Conservation (phyloP, 2,888 invertebrate species). For the Lacanobia wlatinum region DNA sequence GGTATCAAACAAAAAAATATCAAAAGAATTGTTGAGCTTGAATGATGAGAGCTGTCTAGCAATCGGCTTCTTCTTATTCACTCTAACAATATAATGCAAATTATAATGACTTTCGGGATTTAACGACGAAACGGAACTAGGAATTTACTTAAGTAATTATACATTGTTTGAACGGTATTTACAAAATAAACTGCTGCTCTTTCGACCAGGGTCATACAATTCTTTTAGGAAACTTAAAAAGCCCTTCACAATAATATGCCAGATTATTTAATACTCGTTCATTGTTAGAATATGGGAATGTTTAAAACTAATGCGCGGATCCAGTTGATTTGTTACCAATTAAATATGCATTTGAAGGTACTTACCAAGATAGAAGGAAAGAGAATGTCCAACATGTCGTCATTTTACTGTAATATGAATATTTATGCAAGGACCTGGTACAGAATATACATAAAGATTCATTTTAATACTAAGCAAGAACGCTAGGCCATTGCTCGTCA, state of each 20-base stretch:
- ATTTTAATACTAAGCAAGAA: constrained; percentile 38
- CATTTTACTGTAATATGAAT: constrained; percentile 74
- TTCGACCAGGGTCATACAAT: constrained; percentile 34
- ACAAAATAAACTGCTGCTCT: constrained; percentile 8
- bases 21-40: no score
- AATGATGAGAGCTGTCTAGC: no score
- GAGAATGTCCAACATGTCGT: constrained; percentile 68
- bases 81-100: no score
- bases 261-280: background rate
- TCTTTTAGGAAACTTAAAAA: constrained; percentile 28
- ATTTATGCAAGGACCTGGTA: constrained; percentile 70
- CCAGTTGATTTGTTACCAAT: constrained; percentile 22
- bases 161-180: background rate
- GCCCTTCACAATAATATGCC: background rate
- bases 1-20: background rate
- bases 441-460: constrained; percentile 34
- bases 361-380: constrained; percentile 60
- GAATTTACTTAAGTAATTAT: constrained; percentile 7
- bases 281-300: constrained; percentile 32
- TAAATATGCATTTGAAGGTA: constrained; percentile 36
- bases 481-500: constrained; percentile 25
- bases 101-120: background rate
- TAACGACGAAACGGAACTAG: background rate
- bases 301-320: background rate
- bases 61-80: no score